These are phyloP conservation scores for Chironex yamaguchii DNA, from an alignment of 30 jellyfish, hydroid and myxozoan genomes.

Conservation along the genomic window DNA sequence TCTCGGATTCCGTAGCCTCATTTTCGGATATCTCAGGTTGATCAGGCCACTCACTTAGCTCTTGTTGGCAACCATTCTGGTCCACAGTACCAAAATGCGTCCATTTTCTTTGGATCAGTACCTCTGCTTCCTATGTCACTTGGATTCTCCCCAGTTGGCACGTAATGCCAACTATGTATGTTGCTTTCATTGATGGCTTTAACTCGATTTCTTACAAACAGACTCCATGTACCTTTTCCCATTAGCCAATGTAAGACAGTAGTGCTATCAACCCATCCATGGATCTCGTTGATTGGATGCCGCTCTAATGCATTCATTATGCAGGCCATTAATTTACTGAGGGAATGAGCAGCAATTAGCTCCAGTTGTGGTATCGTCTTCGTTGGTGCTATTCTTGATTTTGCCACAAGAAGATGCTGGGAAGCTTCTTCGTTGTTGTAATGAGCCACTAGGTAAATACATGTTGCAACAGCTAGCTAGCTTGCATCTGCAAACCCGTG, in stretches of 20 bases:
- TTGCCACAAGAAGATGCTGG: constrained; percentile 43
- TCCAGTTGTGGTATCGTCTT: constrained; percentile 12
- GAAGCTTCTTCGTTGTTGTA: neutral
- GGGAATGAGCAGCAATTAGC: constrained; percentile 21
- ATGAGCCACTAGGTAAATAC: constrained; percentile 23
- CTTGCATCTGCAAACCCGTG: constrained; percentile 62
- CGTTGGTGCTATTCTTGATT: constrained; percentile 50
- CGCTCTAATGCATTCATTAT: constrained; percentile 3
- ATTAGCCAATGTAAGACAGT: constrained; percentile 16
- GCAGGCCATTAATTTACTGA: constrained; percentile 13
- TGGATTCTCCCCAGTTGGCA: constrained; percentile 58
- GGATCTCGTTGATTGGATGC: constrained; percentile 19
- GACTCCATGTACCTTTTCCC: constrained; percentile 32
- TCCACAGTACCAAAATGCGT: constrained; percentile 36
- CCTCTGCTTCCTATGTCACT: constrained; percentile 67
- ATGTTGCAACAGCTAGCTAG: constrained; percentile 40
- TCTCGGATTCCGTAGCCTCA: constrained; percentile 30
- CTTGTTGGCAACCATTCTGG: constrained; percentile 39
- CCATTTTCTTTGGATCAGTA: constrained; percentile 34
- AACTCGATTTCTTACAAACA: constrained; percentile 58
- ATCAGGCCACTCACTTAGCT: constrained; percentile 16
- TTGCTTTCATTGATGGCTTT: constrained; percentile 64
- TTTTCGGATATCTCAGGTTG: constrained; percentile 20
- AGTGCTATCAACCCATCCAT: constrained; percentile 43
- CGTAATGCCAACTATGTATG: constrained; percentile 37